These are phyloP conservation scores for Phyllostomus discolor DNA, from an alignment of 2,113 vertebrate genomes.

Conservation along the genomic window DNA sequence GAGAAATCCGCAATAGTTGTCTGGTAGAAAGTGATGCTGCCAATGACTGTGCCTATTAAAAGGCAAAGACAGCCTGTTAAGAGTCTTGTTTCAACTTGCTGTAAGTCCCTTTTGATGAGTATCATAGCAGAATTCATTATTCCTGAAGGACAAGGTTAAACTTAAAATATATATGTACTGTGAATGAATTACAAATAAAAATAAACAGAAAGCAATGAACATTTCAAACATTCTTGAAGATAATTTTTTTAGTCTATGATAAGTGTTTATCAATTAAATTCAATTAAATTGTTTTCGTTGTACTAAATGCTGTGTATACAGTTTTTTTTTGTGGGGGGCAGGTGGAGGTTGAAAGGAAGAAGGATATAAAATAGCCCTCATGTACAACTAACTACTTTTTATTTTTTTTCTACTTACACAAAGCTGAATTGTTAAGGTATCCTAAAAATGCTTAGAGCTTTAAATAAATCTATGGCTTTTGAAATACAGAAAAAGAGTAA, in stretches of 20 bases:
- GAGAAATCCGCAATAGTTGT: slow-evolving; percentile 92
- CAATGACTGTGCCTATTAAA: slow-evolving; percentile 89
- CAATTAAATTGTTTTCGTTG: not conserved
- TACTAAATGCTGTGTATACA: not conserved
- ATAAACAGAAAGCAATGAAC: slow-evolving; percentile 16
- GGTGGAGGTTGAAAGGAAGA: not conserved
- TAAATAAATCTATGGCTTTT: slow-evolving; percentile 22
- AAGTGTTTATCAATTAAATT: not conserved
- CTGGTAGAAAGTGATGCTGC: slow-evolving; percentile 94
- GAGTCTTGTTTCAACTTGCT: not conserved
- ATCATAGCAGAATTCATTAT: not conserved
- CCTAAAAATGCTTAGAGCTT: not conserved
- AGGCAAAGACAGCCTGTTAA: slow-evolving; percentile 55
- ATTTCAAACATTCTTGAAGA: slow-evolving; percentile 6
- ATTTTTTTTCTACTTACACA: not conserved
- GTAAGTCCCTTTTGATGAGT: not conserved
- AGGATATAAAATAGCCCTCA: not conserved
- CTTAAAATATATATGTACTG: not conserved
- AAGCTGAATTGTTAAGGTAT: not conserved
- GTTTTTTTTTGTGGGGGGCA: not conserved
- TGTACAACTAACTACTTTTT: not conserved
- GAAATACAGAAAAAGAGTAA: not conserved
- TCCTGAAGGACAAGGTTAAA: slow-evolving; percentile 16
- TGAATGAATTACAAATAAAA: slow-evolving; percentile 41
- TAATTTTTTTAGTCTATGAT: not conserved